Evolutionary conservation across 2,797 vertebrate species (phyloP).

Genomic region (Cryptoprocta ferox): DNA sequence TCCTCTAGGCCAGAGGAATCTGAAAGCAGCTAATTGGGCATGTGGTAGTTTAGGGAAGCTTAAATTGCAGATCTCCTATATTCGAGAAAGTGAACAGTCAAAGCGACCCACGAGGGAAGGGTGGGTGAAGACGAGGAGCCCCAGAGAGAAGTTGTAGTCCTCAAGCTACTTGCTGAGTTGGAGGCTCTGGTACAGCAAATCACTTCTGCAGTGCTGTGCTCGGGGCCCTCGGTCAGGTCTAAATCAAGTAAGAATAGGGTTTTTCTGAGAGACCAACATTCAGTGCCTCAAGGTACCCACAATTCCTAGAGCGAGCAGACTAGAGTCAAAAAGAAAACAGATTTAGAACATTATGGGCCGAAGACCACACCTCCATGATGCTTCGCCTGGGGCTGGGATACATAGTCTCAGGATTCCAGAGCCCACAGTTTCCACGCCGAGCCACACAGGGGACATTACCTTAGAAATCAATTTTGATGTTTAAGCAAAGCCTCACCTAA

Average conservation of each 20-base stretch:
- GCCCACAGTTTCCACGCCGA: rapidly evolving
- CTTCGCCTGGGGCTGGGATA: background rate
- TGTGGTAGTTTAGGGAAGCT: background rate
- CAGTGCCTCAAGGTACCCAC: background rate
- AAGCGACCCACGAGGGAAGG: background rate
- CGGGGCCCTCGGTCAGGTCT: background rate
- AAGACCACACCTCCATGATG: rapidly evolving
- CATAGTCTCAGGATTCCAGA: background rate
- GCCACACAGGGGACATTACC: background rate
- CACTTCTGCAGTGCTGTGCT: background rate
- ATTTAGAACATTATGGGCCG: background rate
- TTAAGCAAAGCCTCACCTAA: background rate
- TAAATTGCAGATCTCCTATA: background rate
- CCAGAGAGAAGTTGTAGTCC: background rate
- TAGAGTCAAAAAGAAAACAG: background rate
- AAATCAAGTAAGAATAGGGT: background rate
- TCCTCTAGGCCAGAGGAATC: background rate
- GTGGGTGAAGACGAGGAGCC: no score
- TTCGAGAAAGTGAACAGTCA: background rate
- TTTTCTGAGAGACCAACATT: background rate
- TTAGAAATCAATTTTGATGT: background rate
- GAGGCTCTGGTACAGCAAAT: background rate
- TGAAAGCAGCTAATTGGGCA: background rate
- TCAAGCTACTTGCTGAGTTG: background rate
- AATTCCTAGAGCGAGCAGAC: background rate